These are phyloP conservation scores for Hedya salicella DNA, from an alignment of 2,888 invertebrate species.

Conservation along the genomic window DNA sequence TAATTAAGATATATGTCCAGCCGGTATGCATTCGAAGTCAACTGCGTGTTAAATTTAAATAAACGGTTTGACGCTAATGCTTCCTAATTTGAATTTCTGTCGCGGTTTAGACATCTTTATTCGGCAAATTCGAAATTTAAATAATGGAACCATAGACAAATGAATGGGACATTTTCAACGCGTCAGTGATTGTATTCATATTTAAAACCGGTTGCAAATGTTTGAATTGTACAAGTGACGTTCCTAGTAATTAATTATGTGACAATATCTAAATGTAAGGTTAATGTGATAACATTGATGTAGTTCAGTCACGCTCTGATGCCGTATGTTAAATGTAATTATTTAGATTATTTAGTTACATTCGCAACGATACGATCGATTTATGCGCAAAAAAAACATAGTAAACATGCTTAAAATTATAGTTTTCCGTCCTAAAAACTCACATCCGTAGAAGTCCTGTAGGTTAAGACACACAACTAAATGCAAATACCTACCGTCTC, in stretches of 20 bases:
- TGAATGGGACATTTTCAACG: slow-evolving; percentile 63
- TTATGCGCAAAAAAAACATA: no score
- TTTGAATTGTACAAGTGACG: slow-evolving; percentile 54
- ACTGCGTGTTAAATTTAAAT: slow-evolving; percentile 82
- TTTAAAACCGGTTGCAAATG: slow-evolving; percentile 63
- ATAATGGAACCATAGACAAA: slow-evolving; percentile 55
- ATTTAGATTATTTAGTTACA: background rate
- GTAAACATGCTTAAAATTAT: no score
- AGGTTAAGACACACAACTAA: no score
- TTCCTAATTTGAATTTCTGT: slow-evolving; percentile 72
- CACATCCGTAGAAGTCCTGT: no score
- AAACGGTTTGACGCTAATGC: slow-evolving; percentile 71
- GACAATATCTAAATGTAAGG: slow-evolving; percentile 39
- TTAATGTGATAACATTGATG: slow-evolving; percentile 47
- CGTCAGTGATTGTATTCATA: slow-evolving; percentile 69
- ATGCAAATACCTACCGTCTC: no score
- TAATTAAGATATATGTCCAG: slow-evolving; percentile 52
- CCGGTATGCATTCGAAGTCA: slow-evolving; percentile 73
- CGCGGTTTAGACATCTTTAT: slow-evolving; percentile 82
- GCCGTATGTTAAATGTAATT: slow-evolving; percentile 10
- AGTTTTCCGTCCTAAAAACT: no score
- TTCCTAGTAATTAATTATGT: slow-evolving; percentile 57
- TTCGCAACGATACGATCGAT: background rate
- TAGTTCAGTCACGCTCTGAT: slow-evolving; percentile 28
- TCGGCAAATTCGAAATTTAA: slow-evolving; percentile 61